These are phyloP conservation scores for Catalaphyllia jardinei DNA, from an alignment of 64 coral and sea anemone genomes.

Conservation along the genomic window DNA sequence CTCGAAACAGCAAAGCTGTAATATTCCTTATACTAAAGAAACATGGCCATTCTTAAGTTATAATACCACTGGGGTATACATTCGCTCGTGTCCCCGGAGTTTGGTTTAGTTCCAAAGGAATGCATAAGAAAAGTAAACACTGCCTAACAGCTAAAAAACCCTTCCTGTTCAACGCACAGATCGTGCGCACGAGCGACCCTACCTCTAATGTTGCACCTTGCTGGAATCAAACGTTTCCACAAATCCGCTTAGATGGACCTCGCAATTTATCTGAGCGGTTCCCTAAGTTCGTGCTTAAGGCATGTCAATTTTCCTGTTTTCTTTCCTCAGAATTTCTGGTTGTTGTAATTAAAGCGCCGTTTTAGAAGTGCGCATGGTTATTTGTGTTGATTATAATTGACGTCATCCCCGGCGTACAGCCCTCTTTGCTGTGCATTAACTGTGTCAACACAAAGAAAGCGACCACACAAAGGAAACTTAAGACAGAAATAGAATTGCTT, in stretches of 20 bases:
- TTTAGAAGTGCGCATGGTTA: not conserved
- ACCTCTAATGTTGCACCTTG: not conserved
- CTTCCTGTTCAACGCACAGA: not conserved
- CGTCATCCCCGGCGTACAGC: not conserved
- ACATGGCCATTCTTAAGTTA: not conserved
- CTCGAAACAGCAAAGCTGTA: not conserved
- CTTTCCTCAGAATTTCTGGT: not conserved
- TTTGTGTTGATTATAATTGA: not conserved
- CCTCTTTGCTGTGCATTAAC: slow-evolving; percentile 28
- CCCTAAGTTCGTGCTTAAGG: not conserved
- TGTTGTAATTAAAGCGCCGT: not conserved
- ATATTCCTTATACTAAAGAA: too few species aligned
- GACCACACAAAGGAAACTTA: slow-evolving; percentile 25
- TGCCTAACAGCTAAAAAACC: not conserved
- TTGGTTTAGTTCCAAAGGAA: slow-evolving; percentile 39
- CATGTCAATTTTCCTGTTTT: not conserved
- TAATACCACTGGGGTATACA: not conserved
- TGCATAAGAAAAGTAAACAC: slow-evolving; percentile 16
- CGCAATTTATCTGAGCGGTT: not conserved
- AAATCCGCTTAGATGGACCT: not conserved
- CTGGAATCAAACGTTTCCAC: not conserved
- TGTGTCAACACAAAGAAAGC: slow-evolving; percentile 15
- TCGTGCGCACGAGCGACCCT: not conserved
- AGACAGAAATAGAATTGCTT: slow-evolving; percentile 33
- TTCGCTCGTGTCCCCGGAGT: not conserved